Percentiles rank a stretch among this genome's conserved stretches.
phyloP scores from a whole-genome alignment of 2,113 vertebrate species.

The Labrus mixtus region DNA sequence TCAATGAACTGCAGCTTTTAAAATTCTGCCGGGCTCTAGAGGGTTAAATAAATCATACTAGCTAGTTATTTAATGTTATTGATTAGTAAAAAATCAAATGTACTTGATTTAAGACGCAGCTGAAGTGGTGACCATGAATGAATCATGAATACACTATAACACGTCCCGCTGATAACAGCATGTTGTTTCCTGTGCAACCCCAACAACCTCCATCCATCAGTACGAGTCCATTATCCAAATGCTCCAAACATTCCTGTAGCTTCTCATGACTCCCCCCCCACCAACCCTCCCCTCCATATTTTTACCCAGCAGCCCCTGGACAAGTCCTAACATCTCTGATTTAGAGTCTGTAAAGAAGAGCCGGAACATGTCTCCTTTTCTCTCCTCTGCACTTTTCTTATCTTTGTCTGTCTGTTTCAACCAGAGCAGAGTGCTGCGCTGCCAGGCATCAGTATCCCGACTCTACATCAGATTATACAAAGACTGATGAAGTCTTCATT shows the following conservation, averaged over 20 bases:
- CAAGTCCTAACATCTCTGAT: constrained; percentile 41
- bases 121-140: too few relatives aligned
- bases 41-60: too few relatives aligned
- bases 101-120: neutral
- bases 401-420: neutral
- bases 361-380: constrained; percentile 9
- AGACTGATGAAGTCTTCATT: neutral
- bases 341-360: constrained; percentile 16
- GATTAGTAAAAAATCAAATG: neutral
- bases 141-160: neutral
- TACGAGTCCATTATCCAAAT: constrained; percentile 7
- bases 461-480: neutral
- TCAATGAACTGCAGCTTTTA: too few relatives aligned
- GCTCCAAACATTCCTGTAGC: constrained; percentile 51
- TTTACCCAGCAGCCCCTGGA: constrained; percentile 31
- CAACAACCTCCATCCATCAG: constrained; percentile 19
- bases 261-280: neutral
- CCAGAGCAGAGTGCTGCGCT: neutral
- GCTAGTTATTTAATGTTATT: too few relatives aligned
- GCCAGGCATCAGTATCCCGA: neutral
- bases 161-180: neutral
- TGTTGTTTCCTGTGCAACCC: neutral
- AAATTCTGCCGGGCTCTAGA: too few relatives aligned
- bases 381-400: neutral
- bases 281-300: neutral